Evolutionary conservation across 2,797 vertebrate genomes (phyloP).

Genomic region (Tarsius wallacei): DNA sequence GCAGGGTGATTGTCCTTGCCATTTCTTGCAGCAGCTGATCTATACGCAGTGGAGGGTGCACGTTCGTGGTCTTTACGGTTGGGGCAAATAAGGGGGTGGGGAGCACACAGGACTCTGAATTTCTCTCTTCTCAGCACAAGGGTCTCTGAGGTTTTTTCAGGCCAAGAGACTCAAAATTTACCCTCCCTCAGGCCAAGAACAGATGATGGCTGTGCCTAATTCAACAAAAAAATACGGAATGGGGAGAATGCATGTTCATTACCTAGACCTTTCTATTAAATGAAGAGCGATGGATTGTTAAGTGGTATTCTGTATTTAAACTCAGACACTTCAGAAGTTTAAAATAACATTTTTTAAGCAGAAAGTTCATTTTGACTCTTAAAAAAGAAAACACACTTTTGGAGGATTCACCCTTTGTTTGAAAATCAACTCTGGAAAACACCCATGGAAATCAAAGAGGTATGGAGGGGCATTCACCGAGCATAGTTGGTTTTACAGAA

Average conservation of each 20-base stretch:
- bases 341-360: neutral
- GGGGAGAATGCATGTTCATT: neutral
- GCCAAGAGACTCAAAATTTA: neutral
- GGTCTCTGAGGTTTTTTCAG: neutral
- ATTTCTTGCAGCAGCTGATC: neutral
- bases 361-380: conserved; percentile 11
- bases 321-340: neutral
- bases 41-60: rapidly evolving
- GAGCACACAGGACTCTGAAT: neutral
- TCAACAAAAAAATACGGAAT: neutral
- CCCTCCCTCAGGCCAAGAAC: neutral
- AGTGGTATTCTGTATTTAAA: neutral
- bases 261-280: neutral
- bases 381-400: neutral
- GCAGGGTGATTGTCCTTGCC: neutral
- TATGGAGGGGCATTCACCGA: rapidly evolving
- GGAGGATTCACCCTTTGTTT: neutral
- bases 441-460: neutral
- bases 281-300: neutral
- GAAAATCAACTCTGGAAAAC: neutral
- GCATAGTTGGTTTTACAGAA: neutral
- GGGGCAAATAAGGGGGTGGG: neutral
- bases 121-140: neutral
- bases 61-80: neutral
- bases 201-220: neutral